These are phyloP conservation scores for Tromatobia lineatoria DNA, from an alignment of 2,888 invertebrate genomes.

Conservation along the genomic window DNA sequence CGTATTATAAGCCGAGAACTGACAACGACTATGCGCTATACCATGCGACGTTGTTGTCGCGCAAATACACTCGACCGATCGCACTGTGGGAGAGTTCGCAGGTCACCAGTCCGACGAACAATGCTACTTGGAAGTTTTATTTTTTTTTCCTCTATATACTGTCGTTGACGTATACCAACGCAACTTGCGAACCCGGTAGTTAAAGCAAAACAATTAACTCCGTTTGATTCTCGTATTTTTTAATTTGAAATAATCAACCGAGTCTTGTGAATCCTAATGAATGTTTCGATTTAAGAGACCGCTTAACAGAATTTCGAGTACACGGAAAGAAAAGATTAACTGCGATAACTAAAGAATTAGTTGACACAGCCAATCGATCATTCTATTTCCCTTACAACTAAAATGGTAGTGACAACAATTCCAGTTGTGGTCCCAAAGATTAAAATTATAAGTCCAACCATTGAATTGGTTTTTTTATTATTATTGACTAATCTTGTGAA, in stretches of 20 bases:
- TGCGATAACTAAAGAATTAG: no score
- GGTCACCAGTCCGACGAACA: constrained; percentile 82
- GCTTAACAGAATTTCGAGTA: neutral
- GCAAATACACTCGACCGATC: constrained; percentile 26
- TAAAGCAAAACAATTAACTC: neutral
- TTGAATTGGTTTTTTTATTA: no score
- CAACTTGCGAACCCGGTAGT: constrained; percentile 57
- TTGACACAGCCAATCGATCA: no score
- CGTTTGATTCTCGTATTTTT: neutral
- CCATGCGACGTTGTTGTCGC: neutral
- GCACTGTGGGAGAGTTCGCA: constrained; percentile 83
- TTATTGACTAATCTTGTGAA: no score
- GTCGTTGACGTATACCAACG: constrained; percentile 67
- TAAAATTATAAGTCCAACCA: no score
- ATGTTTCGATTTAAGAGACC: neutral
- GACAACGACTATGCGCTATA: neutral
- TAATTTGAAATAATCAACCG: neutral
- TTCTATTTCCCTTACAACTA: no score
- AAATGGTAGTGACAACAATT: no score
- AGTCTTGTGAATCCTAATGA: neutral
- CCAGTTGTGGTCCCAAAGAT: no score
- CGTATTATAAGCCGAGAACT: neutral
- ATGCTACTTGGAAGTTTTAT: constrained; percentile 74
- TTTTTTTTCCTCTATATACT: constrained; percentile 38
- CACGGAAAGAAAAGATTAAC: no score